Conservation (phyloP, 64 coral and sea anemone genomes). For the Trachythela sp. region DNA sequence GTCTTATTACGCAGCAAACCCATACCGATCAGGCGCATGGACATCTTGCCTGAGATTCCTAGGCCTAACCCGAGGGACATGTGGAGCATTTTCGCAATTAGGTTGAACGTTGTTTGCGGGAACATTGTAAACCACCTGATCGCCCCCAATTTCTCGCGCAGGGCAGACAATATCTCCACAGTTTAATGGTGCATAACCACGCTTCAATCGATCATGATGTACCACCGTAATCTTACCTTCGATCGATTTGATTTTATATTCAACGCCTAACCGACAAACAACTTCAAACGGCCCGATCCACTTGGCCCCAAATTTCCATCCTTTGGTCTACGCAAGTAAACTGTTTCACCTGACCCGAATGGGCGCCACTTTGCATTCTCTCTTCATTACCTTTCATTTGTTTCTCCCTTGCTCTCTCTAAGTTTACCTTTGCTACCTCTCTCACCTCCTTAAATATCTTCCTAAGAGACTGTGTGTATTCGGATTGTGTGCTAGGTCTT, state of each 20-base stretch:
- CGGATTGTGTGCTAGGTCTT: background rate
- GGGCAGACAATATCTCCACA: background rate
- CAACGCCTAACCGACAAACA: background rate
- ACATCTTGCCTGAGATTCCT: background rate
- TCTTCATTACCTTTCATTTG: background rate
- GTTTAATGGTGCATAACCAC: background rate
- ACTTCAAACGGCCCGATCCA: constrained; percentile 22
- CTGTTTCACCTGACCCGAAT: background rate
- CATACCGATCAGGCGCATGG: background rate
- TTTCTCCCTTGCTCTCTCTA: background rate
- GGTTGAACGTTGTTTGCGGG: constrained; percentile 5
- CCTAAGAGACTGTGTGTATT: constrained; percentile 11
- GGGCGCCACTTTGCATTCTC: background rate
- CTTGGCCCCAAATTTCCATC: constrained; percentile 33
- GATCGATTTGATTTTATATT: background rate
- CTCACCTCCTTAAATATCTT: background rate
- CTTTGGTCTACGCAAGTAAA: constrained; percentile 5
- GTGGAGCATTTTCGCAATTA: background rate
- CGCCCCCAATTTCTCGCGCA: background rate
- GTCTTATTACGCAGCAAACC: background rate
- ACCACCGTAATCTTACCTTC: background rate
- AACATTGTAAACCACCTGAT: background rate
- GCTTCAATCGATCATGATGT: background rate
- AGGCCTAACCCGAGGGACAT: constrained; percentile 9
- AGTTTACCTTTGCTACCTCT: background rate